Conservation (phyloP, 1,140 invertebrate genomes). For the Ylistrum balloti region DNA sequence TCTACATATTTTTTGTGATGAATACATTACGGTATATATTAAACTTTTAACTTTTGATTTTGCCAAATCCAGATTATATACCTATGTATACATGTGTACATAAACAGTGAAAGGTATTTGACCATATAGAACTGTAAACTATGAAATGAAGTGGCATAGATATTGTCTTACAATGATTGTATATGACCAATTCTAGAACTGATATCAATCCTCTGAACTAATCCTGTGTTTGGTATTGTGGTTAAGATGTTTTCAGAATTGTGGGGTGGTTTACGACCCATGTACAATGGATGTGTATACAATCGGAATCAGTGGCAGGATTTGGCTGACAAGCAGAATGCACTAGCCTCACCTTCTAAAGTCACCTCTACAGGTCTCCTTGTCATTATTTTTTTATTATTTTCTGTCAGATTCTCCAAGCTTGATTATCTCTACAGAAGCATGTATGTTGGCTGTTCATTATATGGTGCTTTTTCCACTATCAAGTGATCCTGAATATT, state of each 20-base stretch:
- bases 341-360: conserved; percentile 38
- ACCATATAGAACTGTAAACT: too few species aligned
- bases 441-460: neutral
- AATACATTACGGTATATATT: too few species aligned
- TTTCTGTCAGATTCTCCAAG: neutral
- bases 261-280: conserved; percentile 94
- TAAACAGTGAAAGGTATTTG: too few species aligned
- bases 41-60: too few species aligned
- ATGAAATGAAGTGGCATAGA: too few species aligned
- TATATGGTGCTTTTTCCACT: neutral
- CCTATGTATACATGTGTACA: too few species aligned
- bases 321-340: conserved; percentile 86
- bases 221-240: conserved; percentile 68
- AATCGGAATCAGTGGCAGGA: conserved; percentile 95
- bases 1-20: too few species aligned
- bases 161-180: too few species aligned
- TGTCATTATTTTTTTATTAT: neutral
- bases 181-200: too few species aligned
- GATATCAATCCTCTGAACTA: neutral
- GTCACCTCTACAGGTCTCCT: conserved; percentile 17
- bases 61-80: too few species aligned
- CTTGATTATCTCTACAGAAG: neutral
- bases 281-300: conserved; percentile 92
- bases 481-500: neutral
- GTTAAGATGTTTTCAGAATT: conserved; percentile 93